Percentiles rank a stretch among this genome's conserved stretches.
Conservation (phyloP, 1,140 invertebrate genomes). For the Octopus sinensis region DNA sequence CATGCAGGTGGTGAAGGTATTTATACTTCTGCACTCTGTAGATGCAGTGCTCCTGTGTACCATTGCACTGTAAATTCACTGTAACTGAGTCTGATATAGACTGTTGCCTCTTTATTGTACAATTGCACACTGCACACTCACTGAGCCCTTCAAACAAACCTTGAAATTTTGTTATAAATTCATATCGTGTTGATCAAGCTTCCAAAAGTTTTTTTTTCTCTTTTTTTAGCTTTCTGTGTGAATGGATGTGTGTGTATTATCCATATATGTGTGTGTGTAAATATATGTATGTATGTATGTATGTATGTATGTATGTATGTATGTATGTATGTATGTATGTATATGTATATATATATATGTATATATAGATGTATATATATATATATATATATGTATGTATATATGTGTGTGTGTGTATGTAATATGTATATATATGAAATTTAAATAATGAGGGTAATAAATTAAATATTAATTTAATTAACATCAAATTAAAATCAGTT, state of each 20-base stretch:
- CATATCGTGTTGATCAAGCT: too few relatives aligned
- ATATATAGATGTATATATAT: not conserved
- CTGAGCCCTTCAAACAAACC: too few relatives aligned
- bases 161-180: too few relatives aligned
- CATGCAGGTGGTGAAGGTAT: constrained; percentile 74
- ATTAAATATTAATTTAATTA: too few relatives aligned
- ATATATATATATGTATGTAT: not conserved
- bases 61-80: not conserved
- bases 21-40: constrained; percentile 40
- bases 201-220: too few relatives aligned
- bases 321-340: not conserved
- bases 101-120: too few relatives aligned
- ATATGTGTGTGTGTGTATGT: too few relatives aligned
- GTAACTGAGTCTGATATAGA: too few relatives aligned
- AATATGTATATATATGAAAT: too few relatives aligned
- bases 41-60: not conserved
- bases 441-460: too few relatives aligned
- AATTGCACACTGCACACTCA: too few relatives aligned
- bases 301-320: not conserved
- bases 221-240: not conserved
- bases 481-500: too few relatives aligned
- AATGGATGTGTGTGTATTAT: not conserved
- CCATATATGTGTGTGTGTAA: not conserved
- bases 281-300: not conserved
- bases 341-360: not conserved